These are phyloP conservation scores for Tachysurus fulvidraco DNA, from an alignment of 2,113 vertebrate species.

Conservation along the genomic window DNA sequence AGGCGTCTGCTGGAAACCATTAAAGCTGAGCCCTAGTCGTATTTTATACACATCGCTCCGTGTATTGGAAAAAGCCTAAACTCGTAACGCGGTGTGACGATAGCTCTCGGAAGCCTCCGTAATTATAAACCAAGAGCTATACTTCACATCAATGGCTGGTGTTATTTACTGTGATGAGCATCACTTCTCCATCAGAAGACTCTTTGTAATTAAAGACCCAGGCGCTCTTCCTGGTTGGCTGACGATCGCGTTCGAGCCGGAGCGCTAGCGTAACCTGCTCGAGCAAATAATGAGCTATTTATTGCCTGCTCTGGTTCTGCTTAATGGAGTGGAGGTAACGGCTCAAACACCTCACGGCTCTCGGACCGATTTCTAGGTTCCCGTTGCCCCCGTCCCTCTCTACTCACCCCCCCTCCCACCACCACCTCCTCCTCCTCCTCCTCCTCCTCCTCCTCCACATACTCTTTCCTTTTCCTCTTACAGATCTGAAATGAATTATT, in stretches of 20 bases:
- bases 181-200: constrained; percentile 19
- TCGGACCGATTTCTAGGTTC: constrained; percentile 28
- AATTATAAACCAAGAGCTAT: constrained; percentile 23
- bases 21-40: neutral
- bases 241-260: constrained; percentile 21
- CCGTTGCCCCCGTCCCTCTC: neutral
- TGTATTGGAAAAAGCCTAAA: neutral
- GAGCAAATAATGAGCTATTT: constrained; percentile 52
- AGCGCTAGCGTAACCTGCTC: constrained; percentile 39
- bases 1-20: neutral
- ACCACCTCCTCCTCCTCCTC: neutral
- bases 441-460: neutral
- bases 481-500: constrained; percentile 58
- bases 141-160: neutral
- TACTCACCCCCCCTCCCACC: neutral
- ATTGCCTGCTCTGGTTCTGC: constrained; percentile 50
- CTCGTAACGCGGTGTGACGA: neutral
- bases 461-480: constrained; percentile 42
- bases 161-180: constrained; percentile 42
- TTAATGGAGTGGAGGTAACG: constrained; percentile 52
- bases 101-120: constrained; percentile 13
- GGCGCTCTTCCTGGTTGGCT: constrained; percentile 27
- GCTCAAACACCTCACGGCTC: constrained; percentile 43
- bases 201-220: constrained; percentile 51
- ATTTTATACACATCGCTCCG: neutral